Evolutionary conservation across 2,888 invertebrate species (phyloP).

Genomic region (Brachylomia viminalis): DNA sequence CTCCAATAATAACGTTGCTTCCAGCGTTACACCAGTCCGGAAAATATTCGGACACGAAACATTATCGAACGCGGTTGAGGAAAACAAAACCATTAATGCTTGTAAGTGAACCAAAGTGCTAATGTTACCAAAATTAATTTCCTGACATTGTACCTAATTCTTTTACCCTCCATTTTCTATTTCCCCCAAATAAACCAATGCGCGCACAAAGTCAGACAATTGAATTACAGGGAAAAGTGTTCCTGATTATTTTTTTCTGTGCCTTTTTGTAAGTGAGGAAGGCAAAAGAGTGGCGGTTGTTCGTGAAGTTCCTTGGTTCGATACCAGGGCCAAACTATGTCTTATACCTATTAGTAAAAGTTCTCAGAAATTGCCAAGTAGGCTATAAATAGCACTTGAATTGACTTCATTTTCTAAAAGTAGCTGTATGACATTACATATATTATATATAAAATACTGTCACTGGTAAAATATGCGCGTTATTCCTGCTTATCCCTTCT

Average conservation of each 20-base stretch:
- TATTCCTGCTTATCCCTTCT: not conserved
- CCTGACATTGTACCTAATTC: conserved; percentile 37
- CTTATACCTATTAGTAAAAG: too few relatives aligned
- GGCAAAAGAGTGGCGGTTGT: not conserved
- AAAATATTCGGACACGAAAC: not conserved
- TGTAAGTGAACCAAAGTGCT: conserved; percentile 44
- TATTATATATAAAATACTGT: not conserved
- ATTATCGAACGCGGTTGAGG: conserved; percentile 33
- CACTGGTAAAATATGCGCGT: too few relatives aligned
- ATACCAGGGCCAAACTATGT: not conserved
- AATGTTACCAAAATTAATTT: conserved; percentile 45
- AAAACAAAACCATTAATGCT: conserved; percentile 44
- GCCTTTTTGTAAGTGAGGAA: not conserved
- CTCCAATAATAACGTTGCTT: not conserved
- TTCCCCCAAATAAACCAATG: conserved; percentile 22
- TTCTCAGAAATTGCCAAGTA: not conserved
- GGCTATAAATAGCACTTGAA: not conserved
- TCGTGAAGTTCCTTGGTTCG: not conserved
- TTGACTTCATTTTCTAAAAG: not conserved
- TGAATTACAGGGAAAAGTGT: not conserved
- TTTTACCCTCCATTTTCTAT: conserved; percentile 33
- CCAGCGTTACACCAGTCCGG: too few relatives aligned
- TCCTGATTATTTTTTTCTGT: not conserved
- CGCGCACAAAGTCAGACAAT: conserved; percentile 1
- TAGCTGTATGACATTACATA: not conserved